Evolutionary conservation across 2,797 vertebrate genomes (phyloP), one percentile per base, ranked within the genome.

Genomic region (Pachyuromys duprasi): DNA sequence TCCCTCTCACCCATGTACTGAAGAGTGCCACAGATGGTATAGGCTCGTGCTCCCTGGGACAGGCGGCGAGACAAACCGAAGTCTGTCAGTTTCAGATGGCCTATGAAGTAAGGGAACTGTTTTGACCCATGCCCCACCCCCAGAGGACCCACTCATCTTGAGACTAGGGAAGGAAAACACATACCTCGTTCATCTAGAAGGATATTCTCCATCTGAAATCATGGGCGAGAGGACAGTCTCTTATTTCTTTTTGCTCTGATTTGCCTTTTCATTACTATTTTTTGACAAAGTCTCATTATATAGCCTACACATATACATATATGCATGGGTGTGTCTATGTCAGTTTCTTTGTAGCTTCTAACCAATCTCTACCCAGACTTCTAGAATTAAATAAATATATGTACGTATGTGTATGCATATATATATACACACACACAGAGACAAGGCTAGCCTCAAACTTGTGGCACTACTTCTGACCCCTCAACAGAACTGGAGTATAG

Each of bases 181-280:
- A 97, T 98, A 99, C 99, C 99, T 95, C 99, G 98, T 95, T 99
- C 99, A 96, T 99, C 99, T 95, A 99, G 97, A 67, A 99, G 99
- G 81, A 99, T 98, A 97, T 99, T 99, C 96, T 99, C 99, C 99
- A 99, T 99, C 99, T 99, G 98, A 96, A 99, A 92, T 94, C 45
- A 95, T 18, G 90, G 14, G 18, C 87, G 55, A 57, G 67, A 82
- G 86, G 18, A 91, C 63, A 79, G 62, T 93, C 84, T 70, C 55
- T 60, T 55, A 86, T n/a, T 60, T 28, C 33, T 24, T 31, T 36
- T 76, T 39, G 63, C 60, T 78, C 24, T 42, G 15, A 45, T 89
- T 89, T n/a, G n/a, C 15, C 12, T 24, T 94, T 24, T 72, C n/a
- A 42, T 72, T 72, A 33, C 55, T 79, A 36, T n/a, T 78, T 63